Percentiles rank a stretch among this genome's conserved stretches.
Conservation (phyloP, 2,797 vertebrate genomes). For the Euthynnus affinis region DNA sequence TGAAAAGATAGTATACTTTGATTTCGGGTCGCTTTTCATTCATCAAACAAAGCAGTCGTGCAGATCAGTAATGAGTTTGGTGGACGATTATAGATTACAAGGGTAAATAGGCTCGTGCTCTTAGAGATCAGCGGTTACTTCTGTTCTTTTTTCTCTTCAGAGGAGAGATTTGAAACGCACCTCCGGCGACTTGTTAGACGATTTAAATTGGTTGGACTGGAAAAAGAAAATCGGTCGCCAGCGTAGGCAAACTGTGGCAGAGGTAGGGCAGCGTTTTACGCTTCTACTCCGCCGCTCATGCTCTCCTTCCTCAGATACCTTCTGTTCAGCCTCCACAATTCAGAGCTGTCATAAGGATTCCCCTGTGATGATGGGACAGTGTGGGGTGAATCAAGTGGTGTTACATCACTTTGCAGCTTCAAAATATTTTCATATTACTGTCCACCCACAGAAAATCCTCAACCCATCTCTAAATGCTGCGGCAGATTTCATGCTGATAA, state of each 20-base stretch:
- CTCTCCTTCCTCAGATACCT: slow-evolving; percentile 26
- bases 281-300: slow-evolving; percentile 15
- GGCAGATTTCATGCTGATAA: slow-evolving; percentile 16
- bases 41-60: slow-evolving; percentile 24
- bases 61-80: slow-evolving; percentile 44
- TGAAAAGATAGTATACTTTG: slow-evolving; percentile 24
- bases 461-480: slow-evolving; percentile 29
- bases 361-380: slow-evolving; percentile 32
- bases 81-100: slow-evolving; percentile 53
- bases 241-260: slow-evolving; percentile 37
- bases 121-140: slow-evolving; percentile 26
- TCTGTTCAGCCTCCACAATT: slow-evolving; percentile 37
- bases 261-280: slow-evolving; percentile 31
- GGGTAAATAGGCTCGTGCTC: slow-evolving; percentile 49
- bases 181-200: slow-evolving; percentile 27
- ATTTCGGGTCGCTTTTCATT: slow-evolving; percentile 32
- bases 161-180: slow-evolving; percentile 34
- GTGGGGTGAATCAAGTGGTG: slow-evolving; percentile 23
- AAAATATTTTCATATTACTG: slow-evolving; percentile 19
- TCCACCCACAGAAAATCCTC: background rate
- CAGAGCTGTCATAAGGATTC: slow-evolving; percentile 24
- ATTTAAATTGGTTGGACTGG: slow-evolving; percentile 53
- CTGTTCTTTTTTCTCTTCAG: slow-evolving; percentile 27
- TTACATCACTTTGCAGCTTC: slow-evolving; percentile 10
- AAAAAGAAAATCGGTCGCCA: slow-evolving; percentile 59